Conservation (phyloP, 2,797 vertebrate genomes). For the Rachycentron canadum region DNA sequence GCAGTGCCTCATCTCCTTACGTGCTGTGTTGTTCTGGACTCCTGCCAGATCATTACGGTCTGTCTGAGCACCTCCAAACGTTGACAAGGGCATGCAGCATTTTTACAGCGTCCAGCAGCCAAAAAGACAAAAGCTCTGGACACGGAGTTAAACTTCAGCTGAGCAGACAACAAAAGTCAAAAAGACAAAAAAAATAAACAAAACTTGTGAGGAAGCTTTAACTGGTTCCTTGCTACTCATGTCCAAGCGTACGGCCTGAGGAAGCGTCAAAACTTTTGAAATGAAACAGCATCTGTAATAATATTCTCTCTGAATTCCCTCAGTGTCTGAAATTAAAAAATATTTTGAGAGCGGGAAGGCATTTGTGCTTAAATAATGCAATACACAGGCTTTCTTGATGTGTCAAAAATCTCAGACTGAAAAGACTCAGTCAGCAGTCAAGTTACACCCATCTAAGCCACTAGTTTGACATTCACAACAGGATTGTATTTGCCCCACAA, state of each 20-base stretch:
- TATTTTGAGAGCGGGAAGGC: constrained; percentile 42
- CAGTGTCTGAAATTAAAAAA: constrained; percentile 46
- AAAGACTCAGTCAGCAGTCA: constrained; percentile 43
- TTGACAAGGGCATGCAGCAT: constrained; percentile 66
- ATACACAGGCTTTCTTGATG: constrained; percentile 38
- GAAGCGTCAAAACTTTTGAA: constrained; percentile 34
- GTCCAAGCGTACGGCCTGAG: constrained; percentile 7
- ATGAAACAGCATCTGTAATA: constrained; percentile 61
- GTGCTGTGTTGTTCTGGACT: constrained; percentile 50
- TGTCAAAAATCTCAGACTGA: constrained; percentile 41
- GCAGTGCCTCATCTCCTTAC: constrained; percentile 34
- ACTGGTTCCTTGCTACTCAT: constrained; percentile 4
- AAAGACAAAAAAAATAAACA: constrained; percentile 5
- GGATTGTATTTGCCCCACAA: constrained; percentile 10
- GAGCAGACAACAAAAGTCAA: constrained; percentile 24
- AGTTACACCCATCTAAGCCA: constrained; percentile 21
- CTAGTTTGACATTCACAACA: constrained; percentile 6
- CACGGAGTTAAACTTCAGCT: constrained; percentile 15
- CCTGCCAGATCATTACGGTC: constrained; percentile 69
- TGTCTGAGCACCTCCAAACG: constrained; percentile 62
- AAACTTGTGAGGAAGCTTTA: constrained; percentile 24
- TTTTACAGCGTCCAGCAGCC: constrained; percentile 42
- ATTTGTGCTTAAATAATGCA: constrained; percentile 64
- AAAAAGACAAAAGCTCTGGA: constrained; percentile 29
- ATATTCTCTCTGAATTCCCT: constrained; percentile 50